Conservation (phyloP, 2,113 vertebrate species). For the Pterocles burchelli region DNA sequence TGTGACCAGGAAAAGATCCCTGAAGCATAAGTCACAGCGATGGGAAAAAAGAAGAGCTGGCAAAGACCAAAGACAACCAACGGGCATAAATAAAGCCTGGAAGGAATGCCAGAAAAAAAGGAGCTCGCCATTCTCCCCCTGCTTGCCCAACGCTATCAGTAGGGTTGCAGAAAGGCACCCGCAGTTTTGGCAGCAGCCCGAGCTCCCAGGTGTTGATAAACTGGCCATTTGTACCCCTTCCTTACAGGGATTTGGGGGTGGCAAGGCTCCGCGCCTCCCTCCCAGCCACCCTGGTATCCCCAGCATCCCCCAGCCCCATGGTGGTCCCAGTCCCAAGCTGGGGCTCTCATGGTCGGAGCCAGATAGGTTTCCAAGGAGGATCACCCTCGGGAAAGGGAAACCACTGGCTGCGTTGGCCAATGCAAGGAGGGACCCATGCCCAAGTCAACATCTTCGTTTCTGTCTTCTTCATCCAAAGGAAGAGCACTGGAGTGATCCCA, state of each 20-base stretch:
- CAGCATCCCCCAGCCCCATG: rapidly evolving
- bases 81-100: not conserved
- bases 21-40: not conserved
- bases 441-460: not conserved
- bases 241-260: not conserved
- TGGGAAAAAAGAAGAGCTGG: not conserved
- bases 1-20: not conserved
- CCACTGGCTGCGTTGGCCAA: not conserved
- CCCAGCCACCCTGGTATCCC: not conserved
- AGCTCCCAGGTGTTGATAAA: not conserved
- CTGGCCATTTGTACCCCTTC: not conserved
- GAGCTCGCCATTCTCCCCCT: not conserved
- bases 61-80: not conserved
- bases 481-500: rapidly evolving
- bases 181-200: rapidly evolving
- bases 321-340: not conserved
- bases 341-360: not conserved
- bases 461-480: not conserved
- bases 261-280: not conserved
- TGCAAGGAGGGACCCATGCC: rapidly evolving
- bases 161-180: not conserved
- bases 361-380: not conserved
- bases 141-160: rapidly evolving
- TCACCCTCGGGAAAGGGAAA: not conserved
- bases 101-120: not conserved